phyloP scores from a whole-genome alignment of 2,888 invertebrate genomes.

The Microchrysa polita region DNA sequence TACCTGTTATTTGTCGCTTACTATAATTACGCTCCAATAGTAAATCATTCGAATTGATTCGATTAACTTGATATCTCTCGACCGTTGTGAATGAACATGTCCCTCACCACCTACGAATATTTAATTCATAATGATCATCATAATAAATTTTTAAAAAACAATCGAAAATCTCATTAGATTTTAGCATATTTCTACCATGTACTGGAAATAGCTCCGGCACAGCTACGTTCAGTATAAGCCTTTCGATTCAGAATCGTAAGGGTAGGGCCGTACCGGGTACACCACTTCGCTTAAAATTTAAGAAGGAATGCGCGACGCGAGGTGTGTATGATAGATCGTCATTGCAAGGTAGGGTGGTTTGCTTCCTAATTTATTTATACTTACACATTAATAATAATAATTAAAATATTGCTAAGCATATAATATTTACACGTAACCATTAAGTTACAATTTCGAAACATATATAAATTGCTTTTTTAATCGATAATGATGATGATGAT shows the following conservation, averaged over 20 bases:
- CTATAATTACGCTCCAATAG: too few species aligned
- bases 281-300: slow-evolving; percentile 84
- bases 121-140: too few species aligned
- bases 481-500: slow-evolving; percentile 29
- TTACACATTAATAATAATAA: neutral
- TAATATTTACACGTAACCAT: neutral
- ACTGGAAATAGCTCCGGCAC: slow-evolving; percentile 88
- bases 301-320: slow-evolving; percentile 94
- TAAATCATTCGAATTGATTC: too few species aligned
- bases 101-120: too few species aligned
- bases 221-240: slow-evolving; percentile 86
- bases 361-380: slow-evolving; percentile 49
- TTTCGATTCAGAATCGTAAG: slow-evolving; percentile 82
- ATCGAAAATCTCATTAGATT: slow-evolving; percentile 68
- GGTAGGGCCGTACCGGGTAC: slow-evolving; percentile 85
- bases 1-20: too few species aligned
- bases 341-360: slow-evolving; percentile 65
- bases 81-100: too few species aligned
- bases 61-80: too few species aligned
- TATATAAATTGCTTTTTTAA: slow-evolving; percentile 46
- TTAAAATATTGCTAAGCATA: neutral
- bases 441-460: slow-evolving; percentile 26
- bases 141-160: too few species aligned
- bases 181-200: slow-evolving; percentile 88
- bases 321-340: slow-evolving; percentile 76